A percentile compares a stretch with the other conserved stretches of the same genome.
Conservation (phyloP, 2,888 invertebrate genomes). For the Apodemia hepburni region DNA sequence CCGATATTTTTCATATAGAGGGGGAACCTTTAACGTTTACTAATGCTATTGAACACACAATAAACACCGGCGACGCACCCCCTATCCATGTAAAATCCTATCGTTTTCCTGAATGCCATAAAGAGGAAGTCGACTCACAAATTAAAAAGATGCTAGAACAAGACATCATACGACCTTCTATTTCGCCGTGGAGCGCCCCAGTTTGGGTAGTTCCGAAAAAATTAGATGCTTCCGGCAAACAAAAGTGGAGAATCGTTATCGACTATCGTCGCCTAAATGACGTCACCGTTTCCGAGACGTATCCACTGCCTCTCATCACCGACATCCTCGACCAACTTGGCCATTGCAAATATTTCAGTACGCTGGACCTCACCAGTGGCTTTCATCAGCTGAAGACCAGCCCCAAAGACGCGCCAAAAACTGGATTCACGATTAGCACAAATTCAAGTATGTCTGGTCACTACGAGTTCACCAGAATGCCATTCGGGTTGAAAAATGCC, state of each 20-base stretch:
- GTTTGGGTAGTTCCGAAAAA: constrained; percentile 32
- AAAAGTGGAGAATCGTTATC: constrained; percentile 26
- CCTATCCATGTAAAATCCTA: constrained; percentile 33
- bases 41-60: constrained; percentile 25
- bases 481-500: constrained; percentile 32
- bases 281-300: constrained; percentile 27
- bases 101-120: constrained; percentile 31
- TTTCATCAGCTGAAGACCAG: constrained; percentile 23
- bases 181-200: constrained; percentile 30
- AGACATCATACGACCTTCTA: constrained; percentile 28
- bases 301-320: constrained; percentile 28
- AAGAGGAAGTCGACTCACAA: constrained; percentile 29
- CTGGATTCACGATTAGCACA: constrained; percentile 29
- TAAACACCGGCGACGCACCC: constrained; percentile 24
- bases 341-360: constrained; percentile 30
- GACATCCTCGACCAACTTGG: constrained; percentile 33
- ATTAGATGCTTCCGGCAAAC: constrained; percentile 27
- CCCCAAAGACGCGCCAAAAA: constrained; percentile 25
- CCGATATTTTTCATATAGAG: no score
- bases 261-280: constrained; percentile 29
- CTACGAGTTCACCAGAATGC: constrained; percentile 32
- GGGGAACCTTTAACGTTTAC: constrained; percentile 22
- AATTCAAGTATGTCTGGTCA: constrained; percentile 27
- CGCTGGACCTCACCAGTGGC: constrained; percentile 30
- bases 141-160: constrained; percentile 20